Conservation (phyloP, 2,888 invertebrate species). For the Hypolimnas misippus region DNA sequence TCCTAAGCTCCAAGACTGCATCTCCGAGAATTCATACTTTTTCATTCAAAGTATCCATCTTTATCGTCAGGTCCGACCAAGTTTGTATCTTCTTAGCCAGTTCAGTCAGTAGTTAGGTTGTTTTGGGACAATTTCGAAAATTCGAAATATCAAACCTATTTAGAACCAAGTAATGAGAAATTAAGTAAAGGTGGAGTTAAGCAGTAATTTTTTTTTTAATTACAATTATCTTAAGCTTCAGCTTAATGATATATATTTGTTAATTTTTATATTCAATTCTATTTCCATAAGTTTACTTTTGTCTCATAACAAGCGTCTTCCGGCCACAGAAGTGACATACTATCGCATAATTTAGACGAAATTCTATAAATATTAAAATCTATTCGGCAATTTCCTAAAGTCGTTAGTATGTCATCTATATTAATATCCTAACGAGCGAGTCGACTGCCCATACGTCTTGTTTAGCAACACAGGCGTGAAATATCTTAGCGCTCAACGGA, state of each 20-base stretch:
- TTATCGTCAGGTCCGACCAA: too few relatives aligned
- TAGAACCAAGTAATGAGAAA: too few relatives aligned
- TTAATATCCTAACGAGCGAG: background rate
- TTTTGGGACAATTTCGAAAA: too few relatives aligned
- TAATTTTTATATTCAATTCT: background rate
- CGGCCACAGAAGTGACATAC: background rate
- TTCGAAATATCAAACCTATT: too few relatives aligned
- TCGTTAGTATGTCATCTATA: background rate
- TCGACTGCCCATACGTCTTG: background rate
- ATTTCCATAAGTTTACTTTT: background rate
- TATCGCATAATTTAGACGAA: background rate
- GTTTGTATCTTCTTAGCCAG: background rate
- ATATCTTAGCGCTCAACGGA: conserved; percentile 11
- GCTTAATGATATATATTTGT: too few relatives aligned
- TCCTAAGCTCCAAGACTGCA: too few relatives aligned
- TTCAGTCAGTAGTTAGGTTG: too few relatives aligned
- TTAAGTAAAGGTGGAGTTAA: too few relatives aligned
- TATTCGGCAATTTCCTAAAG: background rate
- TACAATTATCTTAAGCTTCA: too few relatives aligned
- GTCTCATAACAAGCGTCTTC: background rate
- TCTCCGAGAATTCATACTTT: background rate
- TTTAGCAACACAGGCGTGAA: conserved; percentile 19
- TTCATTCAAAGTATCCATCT: background rate
- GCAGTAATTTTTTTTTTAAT: too few relatives aligned
- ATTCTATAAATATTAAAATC: background rate